These are phyloP conservation scores for Orientallactaga sibirica DNA, from an alignment of 2,797 vertebrate genomes.

Conservation along the genomic window DNA sequence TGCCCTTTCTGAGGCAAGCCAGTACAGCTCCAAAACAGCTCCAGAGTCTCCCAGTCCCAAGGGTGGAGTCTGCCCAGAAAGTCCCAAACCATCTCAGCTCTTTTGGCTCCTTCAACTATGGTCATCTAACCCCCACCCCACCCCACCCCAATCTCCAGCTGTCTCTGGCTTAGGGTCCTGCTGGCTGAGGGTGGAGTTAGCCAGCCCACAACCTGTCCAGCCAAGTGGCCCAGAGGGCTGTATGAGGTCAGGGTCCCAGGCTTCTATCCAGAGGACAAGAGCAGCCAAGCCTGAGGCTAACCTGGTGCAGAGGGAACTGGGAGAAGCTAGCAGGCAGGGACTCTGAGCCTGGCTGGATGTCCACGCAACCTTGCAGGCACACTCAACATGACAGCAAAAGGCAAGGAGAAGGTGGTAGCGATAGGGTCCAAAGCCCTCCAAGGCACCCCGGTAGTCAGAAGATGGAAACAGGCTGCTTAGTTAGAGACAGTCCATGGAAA, in stretches of 20 bases:
- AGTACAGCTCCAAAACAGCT: background rate
- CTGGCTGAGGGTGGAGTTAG: slow-evolving; percentile 44
- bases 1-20: background rate
- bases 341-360: background rate
- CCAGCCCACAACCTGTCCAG: slow-evolving; percentile 37
- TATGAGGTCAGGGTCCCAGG: slow-evolving; percentile 76
- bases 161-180: slow-evolving; percentile 88
- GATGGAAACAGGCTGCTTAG: background rate
- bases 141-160: slow-evolving; percentile 84
- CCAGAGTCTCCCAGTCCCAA: background rate
- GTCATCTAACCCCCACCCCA: background rate
- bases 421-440: background rate
- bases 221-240: slow-evolving; percentile 45
- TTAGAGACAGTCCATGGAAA: background rate
- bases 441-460: background rate
- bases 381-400: background rate
- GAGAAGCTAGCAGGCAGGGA: background rate
- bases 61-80: background rate
- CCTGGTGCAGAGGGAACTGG: background rate
- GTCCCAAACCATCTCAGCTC: background rate
- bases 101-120: background rate
- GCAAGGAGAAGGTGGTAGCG: background rate
- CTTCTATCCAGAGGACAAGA: slow-evolving; percentile 63
- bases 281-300: slow-evolving; percentile 8
- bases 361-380: background rate